A percentile compares a stretch with the other conserved stretches of the same genome.
Conservation (phyloP, 2,113 vertebrate species). For the Phyllostomus hastatus region DNA sequence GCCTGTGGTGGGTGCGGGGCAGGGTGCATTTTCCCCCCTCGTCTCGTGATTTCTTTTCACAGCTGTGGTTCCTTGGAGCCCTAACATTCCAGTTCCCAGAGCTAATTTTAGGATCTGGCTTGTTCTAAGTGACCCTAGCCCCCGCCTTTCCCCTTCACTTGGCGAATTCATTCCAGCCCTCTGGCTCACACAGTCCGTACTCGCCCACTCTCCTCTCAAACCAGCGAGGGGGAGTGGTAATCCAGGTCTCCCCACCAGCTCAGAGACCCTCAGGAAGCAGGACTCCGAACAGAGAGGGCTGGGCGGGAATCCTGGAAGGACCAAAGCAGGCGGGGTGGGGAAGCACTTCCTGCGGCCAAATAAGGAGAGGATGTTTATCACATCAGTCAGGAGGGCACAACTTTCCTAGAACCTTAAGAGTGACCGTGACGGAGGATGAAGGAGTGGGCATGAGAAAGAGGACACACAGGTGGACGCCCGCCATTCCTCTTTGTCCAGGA, state of each 20-base stretch:
- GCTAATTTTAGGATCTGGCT: slow-evolving; percentile 81
- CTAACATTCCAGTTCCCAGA: slow-evolving; percentile 79
- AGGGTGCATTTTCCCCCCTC: slow-evolving; percentile 5
- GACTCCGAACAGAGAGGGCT: background rate
- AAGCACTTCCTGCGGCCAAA: slow-evolving; percentile 63
- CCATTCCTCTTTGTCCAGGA: accelerated
- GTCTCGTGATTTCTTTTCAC: slow-evolving; percentile 68
- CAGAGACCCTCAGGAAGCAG: slow-evolving; percentile 67
- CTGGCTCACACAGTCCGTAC: slow-evolving; percentile 18
- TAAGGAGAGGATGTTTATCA: slow-evolving; percentile 67
- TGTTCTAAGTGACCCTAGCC: slow-evolving; percentile 73
- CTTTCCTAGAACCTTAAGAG: background rate
- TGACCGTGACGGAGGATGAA: background rate
- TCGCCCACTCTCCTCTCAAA: background rate
- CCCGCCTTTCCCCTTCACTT: slow-evolving; percentile 52
- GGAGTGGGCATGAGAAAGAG: background rate
- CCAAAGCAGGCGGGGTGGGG: background rate
- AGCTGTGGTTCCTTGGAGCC: slow-evolving; percentile 73
- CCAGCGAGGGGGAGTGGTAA: slow-evolving; percentile 56
- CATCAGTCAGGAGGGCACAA: slow-evolving; percentile 49
- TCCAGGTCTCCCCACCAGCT: slow-evolving; percentile 32
- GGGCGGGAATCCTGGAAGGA: background rate
- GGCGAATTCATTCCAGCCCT: background rate
- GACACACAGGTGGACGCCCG: background rate
- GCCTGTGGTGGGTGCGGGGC: background rate